Evolutionary conservation across 2,113 vertebrate genomes (phyloP).

Genomic region (Bolborhynchus lineola): DNA sequence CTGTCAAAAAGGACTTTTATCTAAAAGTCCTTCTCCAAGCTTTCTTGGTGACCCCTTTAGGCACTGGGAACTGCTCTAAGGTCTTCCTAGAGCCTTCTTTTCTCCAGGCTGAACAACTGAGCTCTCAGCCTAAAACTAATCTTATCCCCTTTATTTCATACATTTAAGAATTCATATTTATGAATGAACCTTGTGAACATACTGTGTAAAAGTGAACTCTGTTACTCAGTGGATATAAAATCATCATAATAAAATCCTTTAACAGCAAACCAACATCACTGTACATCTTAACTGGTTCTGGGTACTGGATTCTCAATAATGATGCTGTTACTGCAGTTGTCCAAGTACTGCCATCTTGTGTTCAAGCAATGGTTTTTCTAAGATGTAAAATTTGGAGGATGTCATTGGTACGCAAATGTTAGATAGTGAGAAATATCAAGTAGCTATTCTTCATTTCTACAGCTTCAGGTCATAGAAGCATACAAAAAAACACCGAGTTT

Average conservation of each 20-base stretch:
- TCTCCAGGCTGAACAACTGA: not conserved
- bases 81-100: not conserved
- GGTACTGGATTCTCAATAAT: not conserved
- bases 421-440: not conserved
- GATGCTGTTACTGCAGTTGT: not conserved
- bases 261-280: not conserved
- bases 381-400: not conserved
- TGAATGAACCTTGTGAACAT: not conserved
- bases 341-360: constrained; percentile 60
- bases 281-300: not conserved
- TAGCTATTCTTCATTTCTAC: not conserved
- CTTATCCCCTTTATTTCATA: not conserved
- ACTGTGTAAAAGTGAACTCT: not conserved
- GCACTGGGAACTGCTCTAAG: not conserved
- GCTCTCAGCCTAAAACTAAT: not conserved
- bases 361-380: not conserved
- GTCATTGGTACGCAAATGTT: not conserved
- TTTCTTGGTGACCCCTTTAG: not conserved
- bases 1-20: not conserved
- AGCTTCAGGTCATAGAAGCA: not conserved
- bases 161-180: not conserved
- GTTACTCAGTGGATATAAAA: not conserved
- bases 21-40: not conserved
- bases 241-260: not conserved
- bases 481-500: not conserved